Base-by-base conservation (phyloP, 2,113 vertebrate genomes). In the Hirundichthys speculiger region DNA sequence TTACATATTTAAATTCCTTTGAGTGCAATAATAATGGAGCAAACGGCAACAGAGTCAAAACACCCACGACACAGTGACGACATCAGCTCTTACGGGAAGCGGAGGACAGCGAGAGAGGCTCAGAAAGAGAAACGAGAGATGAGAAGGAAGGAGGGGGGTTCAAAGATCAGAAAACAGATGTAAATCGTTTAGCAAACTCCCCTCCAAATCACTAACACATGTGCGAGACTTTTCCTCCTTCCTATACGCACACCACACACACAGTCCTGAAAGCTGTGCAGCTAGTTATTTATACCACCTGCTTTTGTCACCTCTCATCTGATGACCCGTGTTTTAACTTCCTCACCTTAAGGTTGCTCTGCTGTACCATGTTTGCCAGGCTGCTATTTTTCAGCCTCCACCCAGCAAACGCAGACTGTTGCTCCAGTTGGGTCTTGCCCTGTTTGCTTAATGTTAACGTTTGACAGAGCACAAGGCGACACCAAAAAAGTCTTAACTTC, bases 121-220 rank as follows among this genome's bases (percentile, higher is more conserved):
- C 40, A 70, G 27, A 55, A 42, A 64, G 50, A 82, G 63, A 73
- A 67, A 73, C 53, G 67, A 64, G 77, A 75, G 63, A 59, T 48
- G 53, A 53, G 72, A 64, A 60, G 74, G 64, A 69, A 78, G 64
- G 51, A 72, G 77, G 80, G n/a, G 82, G 80, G 90, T 92, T 92
- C 89, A 92, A 92, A 92, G 92, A 94, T 92, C 92, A 92, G 75
- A 91, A 91, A 91, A 91, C 92, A 93, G 90, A 94, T 93, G 92
- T 90, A 92, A 89, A 88, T 84, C 64, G 75, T 92, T 92, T 80
- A 39, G 79, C 85, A 77, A 87, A 91, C 92, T 88, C 83, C 54
- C 52, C 77, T 78, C 79, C 49, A 91, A 93, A 94, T 93, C 86
- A 90, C 86, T 93, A 92, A 90, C 93, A 93, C 88, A 92, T 93